Evolutionary conservation across 1,140 invertebrate genomes (phyloP).

Genomic region (Pissodes strobi): DNA sequence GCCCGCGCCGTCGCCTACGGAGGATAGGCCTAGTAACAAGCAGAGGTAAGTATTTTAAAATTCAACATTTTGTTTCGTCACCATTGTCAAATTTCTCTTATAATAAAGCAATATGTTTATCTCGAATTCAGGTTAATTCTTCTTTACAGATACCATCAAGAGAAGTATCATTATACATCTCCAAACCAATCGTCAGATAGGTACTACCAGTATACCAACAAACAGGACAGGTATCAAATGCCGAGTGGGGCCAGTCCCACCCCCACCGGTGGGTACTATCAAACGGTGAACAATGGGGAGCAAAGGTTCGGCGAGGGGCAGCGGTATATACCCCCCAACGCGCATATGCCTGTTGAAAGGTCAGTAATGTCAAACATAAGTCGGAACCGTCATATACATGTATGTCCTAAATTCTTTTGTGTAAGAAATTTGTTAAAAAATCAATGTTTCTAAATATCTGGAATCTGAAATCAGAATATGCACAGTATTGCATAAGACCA

Average conservation of each 20-base stretch:
- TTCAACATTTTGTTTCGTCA: too few species aligned
- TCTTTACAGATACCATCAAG: slow-evolving; percentile 33
- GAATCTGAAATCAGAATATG: too few species aligned
- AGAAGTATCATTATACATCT: slow-evolving; percentile 36
- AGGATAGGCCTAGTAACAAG: slow-evolving; percentile 41
- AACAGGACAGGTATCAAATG: slow-evolving; percentile 38
- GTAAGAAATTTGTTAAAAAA: too few species aligned
- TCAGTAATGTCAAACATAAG: slow-evolving; percentile 9
- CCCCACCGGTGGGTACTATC: slow-evolving; percentile 37
- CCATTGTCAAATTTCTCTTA: too few species aligned
- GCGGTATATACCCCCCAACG: slow-evolving; percentile 67
- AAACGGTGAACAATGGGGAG: slow-evolving; percentile 37
- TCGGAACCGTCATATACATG: too few species aligned
- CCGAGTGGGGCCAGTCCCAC: slow-evolving; percentile 31
- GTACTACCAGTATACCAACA: slow-evolving; percentile 23
- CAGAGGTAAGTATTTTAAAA: slow-evolving; percentile 39
- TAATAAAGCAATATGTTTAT: too few species aligned
- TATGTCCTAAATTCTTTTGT: too few species aligned
- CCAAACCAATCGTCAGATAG: slow-evolving; percentile 26
- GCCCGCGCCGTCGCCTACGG: slow-evolving; percentile 50
- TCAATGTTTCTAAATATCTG: too few species aligned
- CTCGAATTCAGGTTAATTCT: too few species aligned
- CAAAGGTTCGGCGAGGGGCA: slow-evolving; percentile 38
- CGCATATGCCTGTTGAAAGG: slow-evolving; percentile 70
- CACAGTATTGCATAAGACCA: too few species aligned